Conservation (phyloP, 2,113 vertebrate genomes). For the Pedionomus torquatus region DNA sequence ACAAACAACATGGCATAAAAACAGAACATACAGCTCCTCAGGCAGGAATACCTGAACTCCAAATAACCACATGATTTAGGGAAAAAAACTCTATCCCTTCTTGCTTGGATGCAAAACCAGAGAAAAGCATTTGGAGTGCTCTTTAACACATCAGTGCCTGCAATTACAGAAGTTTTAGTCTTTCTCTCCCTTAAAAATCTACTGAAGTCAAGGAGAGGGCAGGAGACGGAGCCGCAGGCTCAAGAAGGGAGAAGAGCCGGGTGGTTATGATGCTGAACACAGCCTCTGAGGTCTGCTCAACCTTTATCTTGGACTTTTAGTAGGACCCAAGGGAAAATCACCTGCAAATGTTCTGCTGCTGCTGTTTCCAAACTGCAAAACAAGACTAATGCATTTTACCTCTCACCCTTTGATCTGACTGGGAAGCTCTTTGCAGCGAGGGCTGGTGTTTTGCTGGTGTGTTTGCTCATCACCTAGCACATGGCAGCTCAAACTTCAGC, state of each 20-base stretch:
- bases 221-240: background rate
- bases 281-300: background rate
- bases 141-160: conserved; percentile 8
- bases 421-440: background rate
- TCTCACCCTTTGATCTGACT: background rate
- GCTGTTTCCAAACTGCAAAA: background rate
- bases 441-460: background rate
- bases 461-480: background rate
- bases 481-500: background rate
- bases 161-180: conserved; percentile 13
- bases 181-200: background rate
- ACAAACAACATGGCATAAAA: background rate
- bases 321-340: conserved; percentile 27
- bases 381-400: background rate
- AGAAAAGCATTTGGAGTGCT: conserved; percentile 7
- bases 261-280: background rate
- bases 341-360: background rate
- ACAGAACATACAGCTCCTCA: background rate
- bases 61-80: background rate
- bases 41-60: conserved; percentile 37
- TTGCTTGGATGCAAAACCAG: background rate
- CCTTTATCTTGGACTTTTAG: conserved; percentile 13
- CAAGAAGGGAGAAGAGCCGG: background rate
- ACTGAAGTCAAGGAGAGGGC: conserved; percentile 22
- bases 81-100: background rate